Evolutionary conservation across 2,888 invertebrate genomes (phyloP), one percentile per base, ranked within the genome.

Genomic region (Coecobrya sp.): DNA sequence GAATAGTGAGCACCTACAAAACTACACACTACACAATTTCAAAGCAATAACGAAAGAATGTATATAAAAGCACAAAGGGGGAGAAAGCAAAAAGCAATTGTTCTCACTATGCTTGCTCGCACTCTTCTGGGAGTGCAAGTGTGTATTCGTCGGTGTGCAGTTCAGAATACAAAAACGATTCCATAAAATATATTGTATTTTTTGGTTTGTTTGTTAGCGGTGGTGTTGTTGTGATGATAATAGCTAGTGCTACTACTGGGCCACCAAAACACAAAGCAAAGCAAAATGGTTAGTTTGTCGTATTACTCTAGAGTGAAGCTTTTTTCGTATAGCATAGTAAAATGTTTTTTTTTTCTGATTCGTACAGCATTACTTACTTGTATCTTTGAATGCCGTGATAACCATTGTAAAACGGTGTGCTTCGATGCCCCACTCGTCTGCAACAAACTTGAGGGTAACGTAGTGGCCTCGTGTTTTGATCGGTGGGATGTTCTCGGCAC

Each of bases 341-440:
- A 36, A 42, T 36, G 82, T 36, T 30, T 81, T 49, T 10, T 49
- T 19, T 30, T n/a, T n/a, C n/a, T 45, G 76, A 27, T 16, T 10
- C 19, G 73, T 55, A 45, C 16, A 81, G 36, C 22, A 30, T 55
- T 59, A 62, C 98, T 98, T 96, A 98, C 98, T 98, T 95, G 98
- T 98, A 97, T 98, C 98, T 96, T 98, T 99, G 95, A 98, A 98
- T 95, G 98, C 98, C 94, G 99, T 99, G 96, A 99, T 98, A 96
- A 99, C 97, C 95, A 99, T 97, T 95, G 98, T 98, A 97, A 99
- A 99, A 95, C 98, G 98, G 96, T 98, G 98, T 95, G 97, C 97
- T 96, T 98, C 98, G 93, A 98, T 98, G 94, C 98, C 98, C 98
- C 98, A 98, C 95, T 97, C 97, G 96, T 99, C 98, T 85, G 99